These are phyloP conservation scores for Aspidiotus destructor DNA, from an alignment of 2,888 invertebrate genomes.

Conservation along the genomic window DNA sequence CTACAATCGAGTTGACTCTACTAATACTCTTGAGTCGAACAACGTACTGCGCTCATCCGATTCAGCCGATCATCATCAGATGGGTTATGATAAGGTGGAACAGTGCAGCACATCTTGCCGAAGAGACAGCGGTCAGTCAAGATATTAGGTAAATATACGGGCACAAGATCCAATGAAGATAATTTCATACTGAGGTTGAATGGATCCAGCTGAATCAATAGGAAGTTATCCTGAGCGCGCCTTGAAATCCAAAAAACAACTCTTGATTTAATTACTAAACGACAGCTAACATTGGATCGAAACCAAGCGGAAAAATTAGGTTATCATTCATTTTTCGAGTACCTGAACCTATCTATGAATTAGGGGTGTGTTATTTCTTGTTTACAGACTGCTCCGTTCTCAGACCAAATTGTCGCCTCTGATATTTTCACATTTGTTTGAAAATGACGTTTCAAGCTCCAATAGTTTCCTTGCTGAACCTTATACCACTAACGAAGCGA, in stretches of 20 bases:
- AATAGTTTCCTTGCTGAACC: slow-evolving; percentile 62
- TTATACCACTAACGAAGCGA: slow-evolving; percentile 39
- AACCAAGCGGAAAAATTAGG: no score
- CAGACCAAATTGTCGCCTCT: slow-evolving; percentile 71
- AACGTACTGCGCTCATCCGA: slow-evolving; percentile 76
- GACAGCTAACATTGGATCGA: no score
- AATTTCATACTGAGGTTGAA: no score
- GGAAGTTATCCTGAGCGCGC: no score
- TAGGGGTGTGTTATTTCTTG: neutral
- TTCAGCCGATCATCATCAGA: slow-evolving; percentile 73
- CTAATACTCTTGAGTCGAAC: slow-evolving; percentile 77
- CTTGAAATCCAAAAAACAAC: no score
- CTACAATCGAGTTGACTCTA: slow-evolving; percentile 63
- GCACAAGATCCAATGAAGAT: no score
- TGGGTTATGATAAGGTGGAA: slow-evolving; percentile 71
- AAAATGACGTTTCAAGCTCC: slow-evolving; percentile 70
- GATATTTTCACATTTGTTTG: slow-evolving; percentile 66
- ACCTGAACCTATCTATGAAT: no score
- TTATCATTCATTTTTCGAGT: no score
- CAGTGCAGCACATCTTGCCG: slow-evolving; percentile 69
- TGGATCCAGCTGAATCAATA: no score
- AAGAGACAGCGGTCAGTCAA: slow-evolving; percentile 63
- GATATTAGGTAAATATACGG: no score
- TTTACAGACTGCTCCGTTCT: slow-evolving; percentile 61
- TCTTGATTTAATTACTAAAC: no score